Conservation (phyloP, 2,113 vertebrate species). For the Martes martes region DNA sequence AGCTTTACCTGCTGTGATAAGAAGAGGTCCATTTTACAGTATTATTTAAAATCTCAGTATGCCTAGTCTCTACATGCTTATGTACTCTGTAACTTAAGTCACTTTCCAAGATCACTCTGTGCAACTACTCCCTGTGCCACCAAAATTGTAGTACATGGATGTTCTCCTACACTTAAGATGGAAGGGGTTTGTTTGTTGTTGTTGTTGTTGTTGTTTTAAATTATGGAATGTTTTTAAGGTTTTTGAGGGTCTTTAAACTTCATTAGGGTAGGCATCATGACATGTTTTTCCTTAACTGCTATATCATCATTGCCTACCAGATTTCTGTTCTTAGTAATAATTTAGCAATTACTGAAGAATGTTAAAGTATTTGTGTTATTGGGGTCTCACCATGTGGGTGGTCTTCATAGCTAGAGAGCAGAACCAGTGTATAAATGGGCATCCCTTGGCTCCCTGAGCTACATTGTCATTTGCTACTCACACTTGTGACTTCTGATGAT, state of each 20-base stretch:
- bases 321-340: neutral
- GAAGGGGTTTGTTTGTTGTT: neutral
- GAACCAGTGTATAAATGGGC: accelerated
- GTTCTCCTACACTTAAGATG: neutral
- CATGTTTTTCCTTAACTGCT: neutral
- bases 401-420: neutral
- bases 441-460: neutral
- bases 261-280: neutral
- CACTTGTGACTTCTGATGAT: neutral
- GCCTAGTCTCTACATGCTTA: neutral
- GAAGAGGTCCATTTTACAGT: neutral
- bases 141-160: neutral
- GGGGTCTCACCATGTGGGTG: neutral
- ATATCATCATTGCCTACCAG: neutral
- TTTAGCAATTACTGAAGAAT: neutral
- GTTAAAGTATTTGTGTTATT: neutral
- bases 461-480: neutral
- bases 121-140: neutral
- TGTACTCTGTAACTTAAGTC: neutral
- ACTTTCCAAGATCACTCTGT: neutral
- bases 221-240: neutral
- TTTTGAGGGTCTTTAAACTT: neutral
- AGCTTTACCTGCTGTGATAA: neutral
- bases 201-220: neutral
- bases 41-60: neutral